These are phyloP conservation scores for Eilema caniola DNA, from an alignment of 2,888 invertebrate species.

Conservation along the genomic window DNA sequence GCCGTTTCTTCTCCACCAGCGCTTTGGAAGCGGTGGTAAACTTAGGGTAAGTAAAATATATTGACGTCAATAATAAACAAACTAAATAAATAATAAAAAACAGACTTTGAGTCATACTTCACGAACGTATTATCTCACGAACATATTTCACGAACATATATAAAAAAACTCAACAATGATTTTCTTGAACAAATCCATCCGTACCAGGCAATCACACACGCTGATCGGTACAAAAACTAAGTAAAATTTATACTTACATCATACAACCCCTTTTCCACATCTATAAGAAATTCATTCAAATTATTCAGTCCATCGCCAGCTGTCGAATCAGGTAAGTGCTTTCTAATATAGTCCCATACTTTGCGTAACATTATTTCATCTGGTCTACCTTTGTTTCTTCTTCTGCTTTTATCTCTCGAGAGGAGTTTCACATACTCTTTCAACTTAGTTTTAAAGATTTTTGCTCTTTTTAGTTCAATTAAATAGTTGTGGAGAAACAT, in stretches of 20 bases:
- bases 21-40: no score
- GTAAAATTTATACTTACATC: slow-evolving; percentile 60
- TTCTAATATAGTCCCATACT: slow-evolving; percentile 47
- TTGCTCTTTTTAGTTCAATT: slow-evolving; percentile 22
- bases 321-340: slow-evolving; percentile 8
- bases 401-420: slow-evolving; percentile 47
- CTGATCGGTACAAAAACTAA: no score
- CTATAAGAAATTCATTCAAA: slow-evolving; percentile 52
- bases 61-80: no score
- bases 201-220: no score
- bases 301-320: slow-evolving; percentile 32
- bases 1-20: no score
- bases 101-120: no score
- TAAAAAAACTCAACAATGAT: no score
- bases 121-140: no score
- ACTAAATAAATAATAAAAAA: no score
- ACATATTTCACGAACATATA: no score
- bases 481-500: slow-evolving; percentile 57
- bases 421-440: slow-evolving; percentile 24
- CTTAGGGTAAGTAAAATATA: no score
- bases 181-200: no score
- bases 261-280: slow-evolving; percentile 55
- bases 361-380: slow-evolving; percentile 40
- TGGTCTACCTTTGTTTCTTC: slow-evolving; percentile 30
- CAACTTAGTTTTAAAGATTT: slow-evolving; percentile 7